These are phyloP conservation scores for Acanthosepion esculentum DNA, from an alignment of 2,888 invertebrate genomes.

Conservation along the genomic window DNA sequence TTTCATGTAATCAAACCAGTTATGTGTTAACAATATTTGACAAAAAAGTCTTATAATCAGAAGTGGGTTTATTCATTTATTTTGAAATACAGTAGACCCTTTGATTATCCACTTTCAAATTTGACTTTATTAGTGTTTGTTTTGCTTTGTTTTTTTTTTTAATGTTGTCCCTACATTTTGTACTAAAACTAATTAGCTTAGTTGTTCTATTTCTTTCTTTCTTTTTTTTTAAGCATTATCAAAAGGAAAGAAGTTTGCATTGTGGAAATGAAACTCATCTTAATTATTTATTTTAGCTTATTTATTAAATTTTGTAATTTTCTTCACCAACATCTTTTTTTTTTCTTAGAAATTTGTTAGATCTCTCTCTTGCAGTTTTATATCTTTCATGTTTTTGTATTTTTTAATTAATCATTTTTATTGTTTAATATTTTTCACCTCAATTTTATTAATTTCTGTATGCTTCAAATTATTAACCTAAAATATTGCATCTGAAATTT, in stretches of 20 bases:
- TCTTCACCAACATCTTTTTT: not conserved
- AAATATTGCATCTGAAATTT: slow-evolving; percentile 9
- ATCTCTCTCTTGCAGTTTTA: not conserved
- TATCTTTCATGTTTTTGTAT: not conserved
- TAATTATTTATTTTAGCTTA: slow-evolving; percentile 33
- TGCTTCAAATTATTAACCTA: slow-evolving; percentile 24
- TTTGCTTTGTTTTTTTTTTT: not conserved
- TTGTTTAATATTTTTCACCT: not conserved
- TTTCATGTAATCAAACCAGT: not conserved
- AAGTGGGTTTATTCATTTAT: not conserved
- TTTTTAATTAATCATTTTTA: slow-evolving; percentile 33
- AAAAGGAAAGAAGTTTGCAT: not conserved
- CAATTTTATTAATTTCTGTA: not conserved
- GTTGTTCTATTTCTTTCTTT: not conserved
- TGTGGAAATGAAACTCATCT: not conserved
- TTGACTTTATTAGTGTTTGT: too few species aligned
- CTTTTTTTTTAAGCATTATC: not conserved
- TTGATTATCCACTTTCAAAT: too few species aligned
- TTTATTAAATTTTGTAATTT: not conserved
- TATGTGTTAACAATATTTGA: not conserved
- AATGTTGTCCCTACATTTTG: not conserved
- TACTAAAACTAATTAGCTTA: not conserved
- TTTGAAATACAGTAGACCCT: not conserved
- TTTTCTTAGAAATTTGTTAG: not conserved
- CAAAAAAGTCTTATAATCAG: not conserved